Conservation (phyloP, 2,888 invertebrate species). For the Synergus gifuensis region DNA sequence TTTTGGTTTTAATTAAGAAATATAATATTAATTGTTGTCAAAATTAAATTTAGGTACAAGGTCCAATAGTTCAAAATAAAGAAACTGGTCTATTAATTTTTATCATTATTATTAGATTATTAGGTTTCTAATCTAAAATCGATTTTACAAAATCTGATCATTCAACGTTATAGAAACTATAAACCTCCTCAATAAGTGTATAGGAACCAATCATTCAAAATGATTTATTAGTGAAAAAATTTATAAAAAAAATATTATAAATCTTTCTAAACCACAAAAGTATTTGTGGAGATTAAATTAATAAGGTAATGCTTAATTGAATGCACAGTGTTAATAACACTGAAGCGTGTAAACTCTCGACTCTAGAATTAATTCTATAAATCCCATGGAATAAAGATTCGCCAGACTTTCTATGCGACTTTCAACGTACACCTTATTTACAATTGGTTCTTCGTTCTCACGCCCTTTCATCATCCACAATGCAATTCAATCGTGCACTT, state of each 20-base stretch:
- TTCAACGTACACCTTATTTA: conserved; percentile 50
- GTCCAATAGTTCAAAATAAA: too few species aligned
- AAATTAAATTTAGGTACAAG: too few species aligned
- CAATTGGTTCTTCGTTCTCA: conserved; percentile 65
- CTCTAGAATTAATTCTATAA: conserved; percentile 31
- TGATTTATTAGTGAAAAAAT: neutral
- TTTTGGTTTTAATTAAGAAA: too few species aligned
- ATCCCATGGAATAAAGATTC: conserved; percentile 41
- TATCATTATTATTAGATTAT: too few species aligned
- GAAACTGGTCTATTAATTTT: too few species aligned
- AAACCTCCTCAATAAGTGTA: too few species aligned
- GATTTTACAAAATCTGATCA: neutral
- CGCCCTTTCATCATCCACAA: conserved; percentile 62
- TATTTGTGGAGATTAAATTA: neutral
- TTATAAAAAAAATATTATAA: neutral
- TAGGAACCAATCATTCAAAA: neutral
- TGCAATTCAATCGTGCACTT: conserved; percentile 50
- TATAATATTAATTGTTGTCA: too few species aligned
- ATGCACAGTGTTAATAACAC: neutral
- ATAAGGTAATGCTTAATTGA: neutral
- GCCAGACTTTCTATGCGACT: conserved; percentile 37
- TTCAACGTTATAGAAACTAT: neutral
- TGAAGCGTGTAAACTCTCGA: conserved; percentile 17
- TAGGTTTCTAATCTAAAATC: too few species aligned
- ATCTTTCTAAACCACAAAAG: neutral